Evolutionary conservation across 2,888 invertebrate genomes (phyloP).

Genomic region (Parnassius apollo): DNA sequence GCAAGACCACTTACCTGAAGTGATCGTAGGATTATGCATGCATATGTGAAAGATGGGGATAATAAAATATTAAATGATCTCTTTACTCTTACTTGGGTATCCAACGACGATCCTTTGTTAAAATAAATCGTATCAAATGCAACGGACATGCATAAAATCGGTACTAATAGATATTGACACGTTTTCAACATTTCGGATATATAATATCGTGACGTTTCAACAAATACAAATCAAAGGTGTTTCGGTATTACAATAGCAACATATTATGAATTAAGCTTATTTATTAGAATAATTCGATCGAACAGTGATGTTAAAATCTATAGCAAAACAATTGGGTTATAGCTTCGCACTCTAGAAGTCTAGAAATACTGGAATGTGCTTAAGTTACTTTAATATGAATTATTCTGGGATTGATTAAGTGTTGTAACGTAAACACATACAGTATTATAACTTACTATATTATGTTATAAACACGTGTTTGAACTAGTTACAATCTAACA

Average conservation of each 20-base stretch:
- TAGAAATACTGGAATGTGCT: slow-evolving; percentile 43
- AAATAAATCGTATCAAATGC: slow-evolving; percentile 51
- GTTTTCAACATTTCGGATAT: slow-evolving; percentile 38
- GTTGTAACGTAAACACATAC: slow-evolving; percentile 45
- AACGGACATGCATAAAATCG: slow-evolving; percentile 59
- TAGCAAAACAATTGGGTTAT: slow-evolving; percentile 75
- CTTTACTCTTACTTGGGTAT: slow-evolving; percentile 76
- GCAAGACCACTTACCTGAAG: slow-evolving; percentile 60
- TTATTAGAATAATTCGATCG: slow-evolving; percentile 60
- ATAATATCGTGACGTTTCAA: slow-evolving; percentile 43
- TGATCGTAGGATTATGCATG: slow-evolving; percentile 48
- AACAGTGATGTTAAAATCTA: slow-evolving; percentile 72
- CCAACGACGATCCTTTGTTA: slow-evolving; percentile 78
- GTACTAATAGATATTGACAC: slow-evolving; percentile 54
- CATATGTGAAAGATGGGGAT: slow-evolving; percentile 56
- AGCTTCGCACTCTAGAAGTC: slow-evolving; percentile 75
- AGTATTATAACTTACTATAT: slow-evolving; percentile 48
- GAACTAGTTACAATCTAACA: slow-evolving; percentile 71
- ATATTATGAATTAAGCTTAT: slow-evolving; percentile 69
- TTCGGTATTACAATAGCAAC: slow-evolving; percentile 68
- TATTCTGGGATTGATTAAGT: background rate
- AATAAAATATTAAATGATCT: slow-evolving; percentile 54
- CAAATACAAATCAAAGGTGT: slow-evolving; percentile 57
- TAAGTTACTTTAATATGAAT: slow-evolving; percentile 27
- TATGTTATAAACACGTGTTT: slow-evolving; percentile 56